A percentile compares a stretch with the other conserved stretches of the same genome.
phyloP scores from a whole-genome alignment of 2,888 invertebrate species.

The Folsomia candida region DNA sequence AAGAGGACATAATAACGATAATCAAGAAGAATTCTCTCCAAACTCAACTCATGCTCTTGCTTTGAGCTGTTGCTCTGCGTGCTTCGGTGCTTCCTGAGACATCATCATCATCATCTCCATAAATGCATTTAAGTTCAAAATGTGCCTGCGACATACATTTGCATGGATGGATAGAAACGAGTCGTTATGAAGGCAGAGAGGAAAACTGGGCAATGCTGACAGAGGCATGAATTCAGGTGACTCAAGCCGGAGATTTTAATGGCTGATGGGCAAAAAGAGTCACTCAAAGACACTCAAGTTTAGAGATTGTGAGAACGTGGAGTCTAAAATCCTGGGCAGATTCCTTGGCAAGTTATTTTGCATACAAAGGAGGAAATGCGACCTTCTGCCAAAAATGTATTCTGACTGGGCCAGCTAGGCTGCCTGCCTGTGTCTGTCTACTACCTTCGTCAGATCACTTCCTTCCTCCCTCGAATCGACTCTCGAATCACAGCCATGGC shows the following conservation, averaged over 20 bases:
- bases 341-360: slow-evolving; percentile 9
- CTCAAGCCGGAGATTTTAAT: slow-evolving; percentile 4
- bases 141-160: not conserved
- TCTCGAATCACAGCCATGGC: not conserved
- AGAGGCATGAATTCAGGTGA: not conserved
- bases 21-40: slow-evolving; percentile 2
- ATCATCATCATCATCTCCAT: not conserved
- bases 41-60: no score
- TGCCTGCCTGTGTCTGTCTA: no score
- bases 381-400: slow-evolving; percentile 19
- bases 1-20: not conserved
- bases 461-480: slow-evolving; percentile 5
- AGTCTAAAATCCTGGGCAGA: not conserved
- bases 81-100: not conserved
- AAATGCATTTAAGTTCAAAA: not conserved
- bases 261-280: slow-evolving; percentile 10
- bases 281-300: not conserved
- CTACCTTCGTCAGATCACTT: slow-evolving; percentile 9
- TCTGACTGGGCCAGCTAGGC: not conserved
- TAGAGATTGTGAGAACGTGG: not conserved
- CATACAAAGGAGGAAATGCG: slow-evolving; percentile 17
- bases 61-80: no score
- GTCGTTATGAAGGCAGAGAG: not conserved
- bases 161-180: not conserved
- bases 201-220: not conserved